phyloP scores from a whole-genome alignment of 2,113 vertebrate genomes.

The Chrysemys picta region DNA sequence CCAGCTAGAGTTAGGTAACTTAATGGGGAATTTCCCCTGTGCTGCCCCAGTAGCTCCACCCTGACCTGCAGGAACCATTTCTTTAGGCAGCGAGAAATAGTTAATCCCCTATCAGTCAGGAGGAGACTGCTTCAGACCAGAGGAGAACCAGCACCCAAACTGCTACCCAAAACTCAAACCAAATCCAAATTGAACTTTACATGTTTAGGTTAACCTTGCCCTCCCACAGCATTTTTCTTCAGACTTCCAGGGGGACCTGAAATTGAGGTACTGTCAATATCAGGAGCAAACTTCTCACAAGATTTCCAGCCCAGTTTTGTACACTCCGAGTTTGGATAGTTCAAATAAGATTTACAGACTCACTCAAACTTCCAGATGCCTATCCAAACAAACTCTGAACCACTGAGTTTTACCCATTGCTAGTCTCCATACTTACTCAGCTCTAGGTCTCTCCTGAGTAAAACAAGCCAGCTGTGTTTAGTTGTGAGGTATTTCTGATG shows the following conservation, averaged over 20 bases:
- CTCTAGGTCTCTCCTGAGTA: background rate
- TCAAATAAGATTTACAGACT: background rate
- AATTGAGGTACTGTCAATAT: background rate
- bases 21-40: background rate
- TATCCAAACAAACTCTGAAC: background rate
- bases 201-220: background rate
- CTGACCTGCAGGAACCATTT: background rate
- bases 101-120: background rate
- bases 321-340: accelerated
- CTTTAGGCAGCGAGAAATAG: background rate
- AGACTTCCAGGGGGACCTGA: background rate
- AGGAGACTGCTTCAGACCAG: background rate
- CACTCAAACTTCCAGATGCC: background rate
- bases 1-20: background rate
- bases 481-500: background rate
- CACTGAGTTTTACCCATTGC: background rate
- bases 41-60: background rate
- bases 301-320: background rate
- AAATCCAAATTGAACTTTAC: background rate
- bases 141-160: background rate
- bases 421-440: accelerated
- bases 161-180: background rate
- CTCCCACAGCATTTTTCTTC: background rate
- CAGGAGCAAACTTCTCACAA: background rate
- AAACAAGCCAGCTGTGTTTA: background rate